Percentiles rank a stretch among this genome's conserved stretches.
These are phyloP conservation scores for Zosterops pallidus DNA, from an alignment of 2,113 vertebrate genomes.

Conservation along the genomic window DNA sequence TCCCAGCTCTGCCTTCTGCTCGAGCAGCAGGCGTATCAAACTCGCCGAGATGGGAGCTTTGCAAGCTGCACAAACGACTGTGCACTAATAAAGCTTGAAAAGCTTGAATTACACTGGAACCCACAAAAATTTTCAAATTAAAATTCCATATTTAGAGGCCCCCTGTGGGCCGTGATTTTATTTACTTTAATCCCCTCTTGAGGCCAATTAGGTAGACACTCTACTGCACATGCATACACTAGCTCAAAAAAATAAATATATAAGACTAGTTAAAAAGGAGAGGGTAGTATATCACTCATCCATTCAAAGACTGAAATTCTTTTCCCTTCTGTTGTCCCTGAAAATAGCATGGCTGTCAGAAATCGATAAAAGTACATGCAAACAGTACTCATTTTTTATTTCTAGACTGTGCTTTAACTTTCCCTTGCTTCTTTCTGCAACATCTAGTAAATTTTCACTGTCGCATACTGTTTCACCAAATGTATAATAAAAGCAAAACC, in stretches of 20 bases:
- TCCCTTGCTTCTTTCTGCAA: constrained; percentile 40
- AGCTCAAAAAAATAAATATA: not conserved
- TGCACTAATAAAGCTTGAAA: constrained; percentile 79
- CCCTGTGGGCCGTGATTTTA: constrained; percentile 78
- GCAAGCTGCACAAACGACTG: constrained; percentile 57
- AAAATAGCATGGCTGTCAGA: constrained; percentile 57
- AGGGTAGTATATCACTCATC: constrained; percentile 66
- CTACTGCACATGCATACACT: constrained; percentile 64
- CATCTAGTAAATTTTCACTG: constrained; percentile 51
- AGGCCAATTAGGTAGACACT: constrained; percentile 81
- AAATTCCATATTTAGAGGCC: constrained; percentile 81
- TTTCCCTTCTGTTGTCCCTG: constrained; percentile 70
- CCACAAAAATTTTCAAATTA: constrained; percentile 84
- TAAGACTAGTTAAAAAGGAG: constrained; percentile 28
- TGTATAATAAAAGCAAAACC: constrained; percentile 10
- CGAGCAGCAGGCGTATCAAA: not conserved
- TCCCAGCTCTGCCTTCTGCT: constrained; percentile 2
- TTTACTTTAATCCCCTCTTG: constrained; percentile 81
- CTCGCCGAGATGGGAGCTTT: constrained; percentile 25
- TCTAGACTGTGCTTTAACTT: constrained; percentile 15
- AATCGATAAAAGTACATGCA: constrained; percentile 63
- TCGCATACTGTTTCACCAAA: constrained; percentile 30
- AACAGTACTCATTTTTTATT: constrained; percentile 52
- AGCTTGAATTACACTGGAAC: constrained; percentile 82
- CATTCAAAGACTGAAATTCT: constrained; percentile 64